These are phyloP conservation scores for Dendroctonus ponderosae DNA, from an alignment of 1,140 invertebrate genomes.

Conservation along the genomic window DNA sequence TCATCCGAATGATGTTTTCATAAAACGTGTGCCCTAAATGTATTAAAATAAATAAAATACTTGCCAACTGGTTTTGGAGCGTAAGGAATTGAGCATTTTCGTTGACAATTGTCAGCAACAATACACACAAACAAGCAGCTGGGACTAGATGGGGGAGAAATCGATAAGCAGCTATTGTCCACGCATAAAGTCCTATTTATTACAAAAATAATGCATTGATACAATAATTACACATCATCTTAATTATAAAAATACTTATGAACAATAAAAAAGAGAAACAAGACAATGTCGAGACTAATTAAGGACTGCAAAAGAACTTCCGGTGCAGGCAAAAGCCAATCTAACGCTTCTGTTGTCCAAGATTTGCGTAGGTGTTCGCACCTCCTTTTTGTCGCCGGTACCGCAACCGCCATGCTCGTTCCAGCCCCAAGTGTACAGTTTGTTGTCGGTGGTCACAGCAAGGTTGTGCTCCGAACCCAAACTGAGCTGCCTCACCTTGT, in stretches of 20 bases:
- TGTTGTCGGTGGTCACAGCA: slow-evolving; percentile 58
- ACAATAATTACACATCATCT: slow-evolving; percentile 46
- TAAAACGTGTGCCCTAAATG: too few relatives aligned
- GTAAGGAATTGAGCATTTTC: slow-evolving; percentile 40
- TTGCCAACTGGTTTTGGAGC: slow-evolving; percentile 40
- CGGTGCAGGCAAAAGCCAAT: slow-evolving; percentile 55
- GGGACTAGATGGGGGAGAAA: not conserved
- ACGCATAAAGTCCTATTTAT: slow-evolving; percentile 46
- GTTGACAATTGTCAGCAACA: slow-evolving; percentile 19
- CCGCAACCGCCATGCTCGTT: slow-evolving; percentile 89
- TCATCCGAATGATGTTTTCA: too few relatives aligned
- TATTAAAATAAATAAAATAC: slow-evolving; percentile 1
- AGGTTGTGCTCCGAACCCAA: slow-evolving; percentile 80
- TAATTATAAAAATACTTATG: slow-evolving; percentile 49
- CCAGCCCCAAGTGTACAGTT: slow-evolving; percentile 82
- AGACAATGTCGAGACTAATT: slow-evolving; percentile 40
- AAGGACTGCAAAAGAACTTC: slow-evolving; percentile 58
- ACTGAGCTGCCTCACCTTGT: slow-evolving; percentile 57
- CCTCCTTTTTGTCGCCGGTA: slow-evolving; percentile 62
- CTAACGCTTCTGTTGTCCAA: slow-evolving; percentile 47
- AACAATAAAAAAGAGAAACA: slow-evolving; percentile 36
- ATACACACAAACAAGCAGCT: slow-evolving; percentile 38
- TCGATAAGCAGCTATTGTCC: slow-evolving; percentile 1
- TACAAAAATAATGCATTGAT: slow-evolving; percentile 48
- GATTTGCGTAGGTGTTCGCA: slow-evolving; percentile 52